A percentile compares a stretch with the other conserved stretches of the same genome.
phyloP scores from a whole-genome alignment of 2,797 vertebrate genomes.

The Serranus cabrilla region DNA sequence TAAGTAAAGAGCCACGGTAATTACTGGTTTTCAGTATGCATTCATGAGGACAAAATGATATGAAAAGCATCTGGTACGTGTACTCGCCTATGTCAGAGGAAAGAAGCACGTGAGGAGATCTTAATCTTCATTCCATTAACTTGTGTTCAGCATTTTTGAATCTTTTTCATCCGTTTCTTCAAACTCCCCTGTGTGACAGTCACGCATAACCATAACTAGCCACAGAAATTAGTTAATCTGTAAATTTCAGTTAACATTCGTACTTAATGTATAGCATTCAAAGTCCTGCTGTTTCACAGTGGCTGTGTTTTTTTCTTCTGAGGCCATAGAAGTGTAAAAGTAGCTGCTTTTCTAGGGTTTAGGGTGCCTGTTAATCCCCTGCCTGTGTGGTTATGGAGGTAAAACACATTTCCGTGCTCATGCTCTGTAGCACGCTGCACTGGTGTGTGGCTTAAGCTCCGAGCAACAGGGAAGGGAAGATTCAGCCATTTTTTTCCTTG shows the following conservation, averaged over 20 bases:
- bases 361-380: constrained; percentile 81
- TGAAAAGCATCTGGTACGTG: constrained; percentile 31
- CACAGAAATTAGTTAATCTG: constrained; percentile 26
- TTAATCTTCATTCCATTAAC: constrained; percentile 17
- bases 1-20: constrained; percentile 74
- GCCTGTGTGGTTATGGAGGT: constrained; percentile 77
- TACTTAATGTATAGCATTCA: constrained; percentile 25
- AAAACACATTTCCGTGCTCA: constrained; percentile 84
- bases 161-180: constrained; percentile 23
- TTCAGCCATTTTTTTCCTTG: constrained; percentile 71
- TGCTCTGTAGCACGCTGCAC: constrained; percentile 77
- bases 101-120: constrained; percentile 32
- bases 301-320: constrained; percentile 47
- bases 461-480: constrained; percentile 78
- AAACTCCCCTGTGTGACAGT: constrained; percentile 2
- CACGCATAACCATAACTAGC: constrained; percentile 3
- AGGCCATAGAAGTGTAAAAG: constrained; percentile 70
- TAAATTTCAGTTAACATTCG: constrained; percentile 46
- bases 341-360: constrained; percentile 78
- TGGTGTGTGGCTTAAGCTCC: constrained; percentile 83
- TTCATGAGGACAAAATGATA: constrained; percentile 51
- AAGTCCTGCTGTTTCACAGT: constrained; percentile 59
- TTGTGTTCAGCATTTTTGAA: constrained; percentile 6
- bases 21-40: constrained; percentile 70
- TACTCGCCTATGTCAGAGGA: neutral